Conservation (phyloP, 2,797 vertebrate genomes). For the Amazona ochrocephala region DNA sequence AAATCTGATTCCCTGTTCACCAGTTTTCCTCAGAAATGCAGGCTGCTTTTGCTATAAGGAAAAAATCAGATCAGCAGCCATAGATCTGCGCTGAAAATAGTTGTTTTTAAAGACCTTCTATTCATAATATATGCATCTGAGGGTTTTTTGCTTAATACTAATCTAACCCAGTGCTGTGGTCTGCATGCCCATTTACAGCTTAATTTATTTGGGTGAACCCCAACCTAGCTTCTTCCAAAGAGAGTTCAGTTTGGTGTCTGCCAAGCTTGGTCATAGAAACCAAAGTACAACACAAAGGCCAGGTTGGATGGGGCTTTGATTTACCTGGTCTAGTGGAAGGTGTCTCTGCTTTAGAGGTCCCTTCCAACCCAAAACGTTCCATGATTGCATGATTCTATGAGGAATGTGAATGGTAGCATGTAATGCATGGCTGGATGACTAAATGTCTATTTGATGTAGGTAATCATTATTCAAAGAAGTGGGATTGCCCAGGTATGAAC, state of each 20-base stretch:
- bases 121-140: background rate
- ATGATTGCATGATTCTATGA: background rate
- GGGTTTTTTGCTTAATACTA: background rate
- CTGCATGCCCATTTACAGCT: background rate
- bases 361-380: background rate
- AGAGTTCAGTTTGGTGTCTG: background rate
- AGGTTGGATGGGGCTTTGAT: background rate
- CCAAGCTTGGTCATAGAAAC: fast-evolving
- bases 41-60: background rate
- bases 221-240: background rate
- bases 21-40: background rate
- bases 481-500: background rate
- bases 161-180: background rate
- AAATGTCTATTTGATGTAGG: background rate
- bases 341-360: background rate
- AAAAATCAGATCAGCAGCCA: background rate
- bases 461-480: background rate
- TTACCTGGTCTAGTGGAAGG: background rate
- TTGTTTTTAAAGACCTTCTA: background rate
- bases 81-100: background rate
- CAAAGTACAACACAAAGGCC: background rate
- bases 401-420: background rate
- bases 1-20: background rate
- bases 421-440: background rate
- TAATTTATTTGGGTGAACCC: background rate